phyloP scores from a whole-genome alignment of 2,113 vertebrate genomes.

The Hypocryptadius cinnamomeus region DNA sequence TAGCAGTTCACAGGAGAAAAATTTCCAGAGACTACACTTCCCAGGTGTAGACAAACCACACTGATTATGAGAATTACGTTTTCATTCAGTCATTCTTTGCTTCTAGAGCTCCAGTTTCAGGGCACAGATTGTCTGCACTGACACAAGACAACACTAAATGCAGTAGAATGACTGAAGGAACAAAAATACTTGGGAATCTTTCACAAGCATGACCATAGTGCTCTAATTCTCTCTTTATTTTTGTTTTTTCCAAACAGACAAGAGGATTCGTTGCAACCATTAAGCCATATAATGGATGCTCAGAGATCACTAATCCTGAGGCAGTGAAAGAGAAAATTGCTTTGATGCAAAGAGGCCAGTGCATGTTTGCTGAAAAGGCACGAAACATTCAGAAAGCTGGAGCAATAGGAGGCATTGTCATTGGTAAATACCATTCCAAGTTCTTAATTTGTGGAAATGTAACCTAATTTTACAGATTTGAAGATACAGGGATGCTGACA shows the following conservation, averaged over 20 bases:
- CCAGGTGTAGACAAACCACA: not conserved
- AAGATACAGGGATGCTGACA: not conserved
- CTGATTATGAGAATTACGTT: not conserved
- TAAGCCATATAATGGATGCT: slow-evolving; percentile 93
- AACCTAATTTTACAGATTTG: not conserved
- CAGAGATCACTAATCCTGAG: slow-evolving; percentile 85
- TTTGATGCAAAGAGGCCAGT: slow-evolving; percentile 92
- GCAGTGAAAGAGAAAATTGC: slow-evolving; percentile 89
- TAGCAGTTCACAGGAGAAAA: not conserved
- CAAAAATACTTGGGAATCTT: not conserved
- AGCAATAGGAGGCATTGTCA: slow-evolving; percentile 94
- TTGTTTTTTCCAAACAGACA: slow-evolving; percentile 70
- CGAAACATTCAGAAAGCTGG: slow-evolving; percentile 92
- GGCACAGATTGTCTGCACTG: not conserved
- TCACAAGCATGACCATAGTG: not conserved
- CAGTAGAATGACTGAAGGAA: not conserved
- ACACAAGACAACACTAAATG: not conserved
- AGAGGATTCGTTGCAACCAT: slow-evolving; percentile 89
- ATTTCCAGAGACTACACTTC: not conserved
- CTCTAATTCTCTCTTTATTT: not conserved
- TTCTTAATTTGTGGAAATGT: not conserved
- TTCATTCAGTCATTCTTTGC: not conserved
- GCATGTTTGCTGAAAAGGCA: slow-evolving; percentile 98
- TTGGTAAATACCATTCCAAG: slow-evolving; percentile 75
- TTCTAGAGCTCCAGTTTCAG: not conserved